A percentile compares a stretch with the other conserved stretches of the same genome.
Conservation (phyloP, 92 coral and sea anemone species). For the Ricordea florida region DNA sequence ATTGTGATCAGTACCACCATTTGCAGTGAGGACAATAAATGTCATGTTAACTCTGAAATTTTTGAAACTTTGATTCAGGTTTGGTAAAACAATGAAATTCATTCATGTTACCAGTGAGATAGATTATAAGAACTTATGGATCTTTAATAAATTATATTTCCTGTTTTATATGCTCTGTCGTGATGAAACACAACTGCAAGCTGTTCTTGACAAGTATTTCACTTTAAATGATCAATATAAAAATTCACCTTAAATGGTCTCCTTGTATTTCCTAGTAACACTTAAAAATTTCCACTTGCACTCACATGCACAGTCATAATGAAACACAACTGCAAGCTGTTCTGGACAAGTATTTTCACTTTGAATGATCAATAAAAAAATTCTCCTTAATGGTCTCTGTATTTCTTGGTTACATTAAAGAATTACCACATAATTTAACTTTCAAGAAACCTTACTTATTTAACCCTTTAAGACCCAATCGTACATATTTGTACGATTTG, state of each 20-base stretch:
- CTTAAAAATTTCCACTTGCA: background rate
- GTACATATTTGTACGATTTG: too few species aligned
- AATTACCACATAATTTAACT: too few species aligned
- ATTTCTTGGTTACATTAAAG: too few species aligned
- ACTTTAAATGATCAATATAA: background rate
- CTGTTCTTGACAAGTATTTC: background rate
- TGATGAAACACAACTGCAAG: background rate
- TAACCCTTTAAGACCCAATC: too few species aligned
- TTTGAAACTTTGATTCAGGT: background rate
- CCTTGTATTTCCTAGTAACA: background rate
- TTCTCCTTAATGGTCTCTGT: background rate
- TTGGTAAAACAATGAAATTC: too few species aligned
- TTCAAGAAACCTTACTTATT: too few species aligned
- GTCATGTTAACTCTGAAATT: background rate
- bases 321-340: background rate
- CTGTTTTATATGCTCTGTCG: background rate
- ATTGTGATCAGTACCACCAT: background rate
- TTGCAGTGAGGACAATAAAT: background rate
- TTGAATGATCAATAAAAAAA: background rate
- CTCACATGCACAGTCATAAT: background rate
- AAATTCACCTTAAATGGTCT: background rate
- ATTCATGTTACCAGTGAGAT: too few species aligned
- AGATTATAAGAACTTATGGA: background rate
- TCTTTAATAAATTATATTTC: background rate
- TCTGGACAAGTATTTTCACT: background rate